A percentile compares a stretch with the other conserved stretches of the same genome.
Conservation (phyloP, 2,113 vertebrate species). For the Carollia perspicillata region DNA sequence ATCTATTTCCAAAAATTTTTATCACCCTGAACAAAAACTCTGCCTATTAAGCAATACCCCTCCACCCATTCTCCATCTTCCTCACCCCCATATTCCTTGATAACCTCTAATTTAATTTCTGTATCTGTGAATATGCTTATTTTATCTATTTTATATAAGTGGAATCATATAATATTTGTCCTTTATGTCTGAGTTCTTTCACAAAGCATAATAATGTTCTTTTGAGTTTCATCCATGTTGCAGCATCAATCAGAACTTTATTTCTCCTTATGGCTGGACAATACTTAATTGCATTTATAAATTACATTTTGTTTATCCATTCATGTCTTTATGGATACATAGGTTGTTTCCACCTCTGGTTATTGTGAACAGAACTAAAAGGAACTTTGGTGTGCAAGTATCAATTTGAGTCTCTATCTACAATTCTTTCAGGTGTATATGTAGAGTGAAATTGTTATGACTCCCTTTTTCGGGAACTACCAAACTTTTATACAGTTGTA, state of each 20-base stretch:
- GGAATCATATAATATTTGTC: background rate
- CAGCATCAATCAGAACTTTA: background rate
- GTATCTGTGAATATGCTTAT: background rate
- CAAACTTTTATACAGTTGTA: background rate
- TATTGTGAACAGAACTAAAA: background rate
- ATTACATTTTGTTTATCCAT: background rate
- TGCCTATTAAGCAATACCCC: background rate
- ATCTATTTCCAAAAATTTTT: background rate
- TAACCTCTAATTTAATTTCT: background rate
- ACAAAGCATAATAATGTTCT: background rate
- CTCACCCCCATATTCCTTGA: background rate
- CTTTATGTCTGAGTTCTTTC: background rate
- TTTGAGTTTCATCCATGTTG: background rate
- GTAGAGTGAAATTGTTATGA: background rate
- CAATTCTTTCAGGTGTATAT: background rate
- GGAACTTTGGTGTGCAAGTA: background rate
- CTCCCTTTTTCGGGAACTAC: background rate
- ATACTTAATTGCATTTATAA: background rate
- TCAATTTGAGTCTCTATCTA: background rate
- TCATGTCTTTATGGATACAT: background rate
- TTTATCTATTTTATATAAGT: background rate
- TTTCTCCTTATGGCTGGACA: background rate
- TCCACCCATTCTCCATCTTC: no score
- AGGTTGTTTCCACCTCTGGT: background rate
- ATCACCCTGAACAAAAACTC: background rate